phyloP scores from a whole-genome alignment of 1,140 invertebrate species.

The Cheumatopsyche charites region DNA sequence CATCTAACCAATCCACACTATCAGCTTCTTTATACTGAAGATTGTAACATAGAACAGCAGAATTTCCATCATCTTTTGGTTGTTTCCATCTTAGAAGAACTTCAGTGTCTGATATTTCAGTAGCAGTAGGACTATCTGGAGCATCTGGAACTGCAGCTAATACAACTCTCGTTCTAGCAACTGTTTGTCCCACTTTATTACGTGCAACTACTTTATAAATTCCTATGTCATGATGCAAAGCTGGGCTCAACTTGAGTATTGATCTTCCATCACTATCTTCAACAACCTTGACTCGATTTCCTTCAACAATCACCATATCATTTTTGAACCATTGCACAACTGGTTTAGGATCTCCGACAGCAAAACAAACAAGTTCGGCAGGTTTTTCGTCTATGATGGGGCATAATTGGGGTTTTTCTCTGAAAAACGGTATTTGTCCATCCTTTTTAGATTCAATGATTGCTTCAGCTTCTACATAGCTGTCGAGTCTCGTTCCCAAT shows the following conservation, averaged over 20 bases:
- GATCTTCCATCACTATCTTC: constrained; percentile 80
- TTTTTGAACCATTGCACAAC: constrained; percentile 96
- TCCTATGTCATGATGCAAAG: constrained; percentile 81
- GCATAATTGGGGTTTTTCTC: constrained; percentile 78
- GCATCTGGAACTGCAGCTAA: constrained; percentile 76
- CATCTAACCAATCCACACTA: constrained; percentile 83
- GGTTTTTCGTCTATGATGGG: constrained; percentile 81
- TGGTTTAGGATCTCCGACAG: constrained; percentile 89
- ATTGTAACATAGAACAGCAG: constrained; percentile 82
- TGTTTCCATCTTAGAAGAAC: constrained; percentile 88
- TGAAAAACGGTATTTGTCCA: constrained; percentile 79
- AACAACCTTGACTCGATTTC: constrained; percentile 75
- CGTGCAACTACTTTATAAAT: constrained; percentile 95
- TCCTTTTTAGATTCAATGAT: constrained; percentile 80
- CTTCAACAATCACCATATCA: constrained; percentile 83
- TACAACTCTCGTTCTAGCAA: constrained; percentile 75
- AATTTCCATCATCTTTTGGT: constrained; percentile 83
- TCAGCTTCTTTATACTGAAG: constrained; percentile 81
- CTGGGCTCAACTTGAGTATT: constrained; percentile 76
- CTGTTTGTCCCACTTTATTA: constrained; percentile 82
- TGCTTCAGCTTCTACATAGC: constrained; percentile 83
- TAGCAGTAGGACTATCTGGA: constrained; percentile 86
- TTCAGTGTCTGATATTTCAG: constrained; percentile 83
- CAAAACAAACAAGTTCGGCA: constrained; percentile 80
- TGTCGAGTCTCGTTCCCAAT: constrained; percentile 77